Evolutionary conservation across 2,797 vertebrate species (phyloP).

Genomic region (Rhadinocentrus ornatus): DNA sequence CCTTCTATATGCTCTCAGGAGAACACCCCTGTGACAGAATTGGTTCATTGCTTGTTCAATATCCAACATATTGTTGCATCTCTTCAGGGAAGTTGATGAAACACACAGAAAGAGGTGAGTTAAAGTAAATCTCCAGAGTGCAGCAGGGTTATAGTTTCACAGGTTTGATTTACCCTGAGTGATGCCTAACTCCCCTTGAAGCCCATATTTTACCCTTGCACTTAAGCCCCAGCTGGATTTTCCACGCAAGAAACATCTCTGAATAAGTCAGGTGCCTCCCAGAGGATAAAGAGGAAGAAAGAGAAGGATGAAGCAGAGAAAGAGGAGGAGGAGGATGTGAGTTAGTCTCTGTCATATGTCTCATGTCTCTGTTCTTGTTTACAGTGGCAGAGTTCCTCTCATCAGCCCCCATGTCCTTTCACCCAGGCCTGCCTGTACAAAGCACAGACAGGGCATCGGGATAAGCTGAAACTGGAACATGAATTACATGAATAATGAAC

Average conservation of each 20-base stretch:
- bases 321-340: slow-evolving; percentile 35
- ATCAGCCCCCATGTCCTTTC: slow-evolving; percentile 53
- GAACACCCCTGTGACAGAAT: slow-evolving; percentile 73
- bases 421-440: slow-evolving; percentile 26
- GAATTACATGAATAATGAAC: slow-evolving; percentile 83
- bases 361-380: slow-evolving; percentile 58
- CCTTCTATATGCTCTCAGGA: slow-evolving; percentile 51
- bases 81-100: slow-evolving; percentile 71
- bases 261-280: slow-evolving; percentile 74
- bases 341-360: slow-evolving; percentile 61
- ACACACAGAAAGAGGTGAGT: slow-evolving; percentile 62
- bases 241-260: slow-evolving; percentile 61
- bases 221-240: slow-evolving; percentile 74
- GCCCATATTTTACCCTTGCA: slow-evolving; percentile 69
- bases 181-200: slow-evolving; percentile 73
- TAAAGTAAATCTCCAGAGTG: slow-evolving; percentile 52
- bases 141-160: slow-evolving; percentile 53
- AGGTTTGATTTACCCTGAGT: slow-evolving; percentile 71
- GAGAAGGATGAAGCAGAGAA: slow-evolving; percentile 25
- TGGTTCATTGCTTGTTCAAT: slow-evolving; percentile 72
- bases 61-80: slow-evolving; percentile 61
- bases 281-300: slow-evolving; percentile 40
- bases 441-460: slow-evolving; percentile 77
- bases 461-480: slow-evolving; percentile 76
- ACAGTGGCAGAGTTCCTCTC: slow-evolving; percentile 58